Evolutionary conservation across 2,113 vertebrate species (phyloP).

Genomic region (Bubalus kerabau): DNA sequence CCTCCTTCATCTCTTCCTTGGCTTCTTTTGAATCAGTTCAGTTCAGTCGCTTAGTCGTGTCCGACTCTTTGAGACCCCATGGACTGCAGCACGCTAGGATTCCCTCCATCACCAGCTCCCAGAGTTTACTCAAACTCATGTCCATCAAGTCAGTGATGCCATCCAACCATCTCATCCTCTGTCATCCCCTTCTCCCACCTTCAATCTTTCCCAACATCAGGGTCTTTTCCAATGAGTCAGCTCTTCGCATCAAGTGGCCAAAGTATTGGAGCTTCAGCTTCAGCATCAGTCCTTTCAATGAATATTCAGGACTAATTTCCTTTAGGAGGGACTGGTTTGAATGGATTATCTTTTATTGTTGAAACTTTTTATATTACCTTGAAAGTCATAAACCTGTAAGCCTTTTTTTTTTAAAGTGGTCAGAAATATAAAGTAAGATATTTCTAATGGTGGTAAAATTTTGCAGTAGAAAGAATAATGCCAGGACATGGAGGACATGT

Average conservation of each 20-base stretch:
- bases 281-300: not conserved
- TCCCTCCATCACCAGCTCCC: not conserved
- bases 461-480: not conserved
- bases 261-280: not conserved
- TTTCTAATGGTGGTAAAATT: not conserved
- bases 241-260: not conserved
- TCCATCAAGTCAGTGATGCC: not conserved
- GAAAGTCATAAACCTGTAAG: not conserved
- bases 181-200: accelerated
- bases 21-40: not conserved
- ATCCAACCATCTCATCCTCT: not conserved
- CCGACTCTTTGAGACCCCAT: not conserved
- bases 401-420: not conserved
- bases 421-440: not conserved
- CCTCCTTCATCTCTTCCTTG: not conserved
- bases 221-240: not conserved
- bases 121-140: not conserved
- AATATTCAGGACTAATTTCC: not conserved
- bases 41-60: not conserved
- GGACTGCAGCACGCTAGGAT: not conserved
- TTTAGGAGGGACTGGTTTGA: not conserved
- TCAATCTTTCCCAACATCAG: not conserved
- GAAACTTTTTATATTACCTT: not conserved
- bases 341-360: not conserved
- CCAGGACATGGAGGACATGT: accelerated